These are phyloP conservation scores for Drosophila mercatorum DNA, from an alignment of 2,888 invertebrate genomes.

Conservation along the genomic window DNA sequence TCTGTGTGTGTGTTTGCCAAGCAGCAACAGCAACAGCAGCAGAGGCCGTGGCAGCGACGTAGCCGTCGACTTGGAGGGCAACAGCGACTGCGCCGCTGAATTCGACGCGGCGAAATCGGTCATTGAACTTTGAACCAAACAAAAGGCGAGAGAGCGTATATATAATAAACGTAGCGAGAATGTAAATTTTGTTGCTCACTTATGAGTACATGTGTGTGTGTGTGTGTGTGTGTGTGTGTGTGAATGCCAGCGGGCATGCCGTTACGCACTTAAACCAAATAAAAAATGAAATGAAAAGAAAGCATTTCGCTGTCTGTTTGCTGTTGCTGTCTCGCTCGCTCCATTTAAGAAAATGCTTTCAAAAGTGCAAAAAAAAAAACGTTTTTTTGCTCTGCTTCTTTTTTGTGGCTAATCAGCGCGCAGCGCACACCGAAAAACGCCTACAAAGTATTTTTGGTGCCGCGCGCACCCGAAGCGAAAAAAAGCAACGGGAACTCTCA, in stretches of 20 bases:
- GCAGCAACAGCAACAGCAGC: neutral
- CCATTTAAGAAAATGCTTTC: conserved; percentile 51
- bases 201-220: conserved; percentile 1
- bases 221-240: conserved; percentile 7
- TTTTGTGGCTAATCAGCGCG: conserved; percentile 65
- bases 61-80: conserved; percentile 14
- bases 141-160: conserved; percentile 27
- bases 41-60: conserved; percentile 21
- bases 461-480: conserved; percentile 42
- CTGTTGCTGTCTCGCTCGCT: neutral
- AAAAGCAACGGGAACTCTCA: conserved; percentile 24
- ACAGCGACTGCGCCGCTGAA: conserved; percentile 56
- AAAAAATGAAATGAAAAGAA: conserved; percentile 54
- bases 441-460: conserved; percentile 74
- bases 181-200: conserved; percentile 39
- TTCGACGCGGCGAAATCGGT: conserved; percentile 73
- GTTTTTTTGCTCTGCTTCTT: conserved; percentile 15
- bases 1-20: conserved; percentile 34
- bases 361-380: conserved; percentile 44
- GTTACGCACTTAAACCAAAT: conserved; percentile 64
- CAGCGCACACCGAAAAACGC: conserved; percentile 52
- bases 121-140: conserved; percentile 78
- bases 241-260: conserved; percentile 33
- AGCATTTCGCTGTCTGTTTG: conserved; percentile 18
- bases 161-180: conserved; percentile 45